Conservation (phyloP, 2,888 invertebrate genomes). For the Diarsia mendica region DNA sequence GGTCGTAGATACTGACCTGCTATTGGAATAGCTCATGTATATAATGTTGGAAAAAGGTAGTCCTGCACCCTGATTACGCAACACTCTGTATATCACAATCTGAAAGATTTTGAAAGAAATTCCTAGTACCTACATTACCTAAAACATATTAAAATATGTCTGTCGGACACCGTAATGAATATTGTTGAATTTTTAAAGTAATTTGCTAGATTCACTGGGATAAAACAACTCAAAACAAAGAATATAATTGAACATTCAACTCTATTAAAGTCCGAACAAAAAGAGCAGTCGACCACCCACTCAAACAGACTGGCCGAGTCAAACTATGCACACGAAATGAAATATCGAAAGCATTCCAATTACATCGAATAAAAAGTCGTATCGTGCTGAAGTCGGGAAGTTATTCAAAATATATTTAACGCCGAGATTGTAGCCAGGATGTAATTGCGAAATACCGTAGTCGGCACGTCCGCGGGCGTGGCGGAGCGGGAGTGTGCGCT, state of each 20-base stretch:
- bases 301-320: background rate
- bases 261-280: constrained; percentile 10
- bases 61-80: no score
- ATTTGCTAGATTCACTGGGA: background rate
- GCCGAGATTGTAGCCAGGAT: constrained; percentile 51
- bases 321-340: constrained; percentile 26
- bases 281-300: background rate
- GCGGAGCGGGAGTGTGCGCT: constrained; percentile 14
- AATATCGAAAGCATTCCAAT: constrained; percentile 48
- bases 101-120: background rate
- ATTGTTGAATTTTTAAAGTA: background rate
- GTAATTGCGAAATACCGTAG: constrained; percentile 53
- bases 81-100: background rate
- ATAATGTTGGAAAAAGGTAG: no score
- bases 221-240: background rate
- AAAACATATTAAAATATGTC: background rate
- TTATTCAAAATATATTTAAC: constrained; percentile 48
- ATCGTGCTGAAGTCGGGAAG: background rate
- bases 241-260: constrained; percentile 19
- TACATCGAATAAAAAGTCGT: constrained; percentile 37
- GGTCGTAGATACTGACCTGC: no score
- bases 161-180: background rate
- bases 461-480: constrained; percentile 15
- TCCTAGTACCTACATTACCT: background rate
- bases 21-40: no score